Evolutionary conservation across 1,140 invertebrate genomes (phyloP).

Genomic region (Ooceraea biroi): DNA sequence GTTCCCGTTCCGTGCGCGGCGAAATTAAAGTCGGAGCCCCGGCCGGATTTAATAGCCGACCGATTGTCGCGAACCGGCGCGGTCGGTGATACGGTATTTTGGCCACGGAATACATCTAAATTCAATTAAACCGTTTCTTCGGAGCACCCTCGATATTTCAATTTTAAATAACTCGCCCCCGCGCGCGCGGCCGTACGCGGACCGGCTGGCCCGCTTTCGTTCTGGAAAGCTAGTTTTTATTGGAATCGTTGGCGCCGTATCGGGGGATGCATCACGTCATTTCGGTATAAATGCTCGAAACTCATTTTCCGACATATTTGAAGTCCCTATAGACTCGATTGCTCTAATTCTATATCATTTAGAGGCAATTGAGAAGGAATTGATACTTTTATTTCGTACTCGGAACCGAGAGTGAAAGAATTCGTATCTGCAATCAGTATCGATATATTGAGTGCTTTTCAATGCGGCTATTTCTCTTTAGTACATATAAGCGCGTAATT

Average conservation of each 20-base stretch:
- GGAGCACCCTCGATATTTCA: constrained; percentile 60
- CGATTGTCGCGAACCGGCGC: constrained; percentile 61
- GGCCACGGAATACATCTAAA: constrained; percentile 61
- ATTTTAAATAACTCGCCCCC: constrained; percentile 56
- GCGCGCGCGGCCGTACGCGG: constrained; percentile 39
- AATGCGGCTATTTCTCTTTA: neutral
- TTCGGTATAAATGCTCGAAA: neutral
- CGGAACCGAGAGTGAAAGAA: too few relatives aligned
- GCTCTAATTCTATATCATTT: too few relatives aligned
- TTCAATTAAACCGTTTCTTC: constrained; percentile 61
- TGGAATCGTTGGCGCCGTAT: neutral
- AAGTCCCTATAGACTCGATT: too few relatives aligned
- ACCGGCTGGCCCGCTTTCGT: constrained; percentile 14
- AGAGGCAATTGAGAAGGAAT: too few relatives aligned
- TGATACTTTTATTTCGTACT: too few relatives aligned
- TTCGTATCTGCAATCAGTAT: too few relatives aligned
- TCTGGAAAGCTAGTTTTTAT: constrained; percentile 24
- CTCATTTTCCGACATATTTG: neutral
- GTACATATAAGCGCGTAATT: neutral
- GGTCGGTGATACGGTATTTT: constrained; percentile 58
- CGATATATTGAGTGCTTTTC: neutral
- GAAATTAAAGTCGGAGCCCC: constrained; percentile 65
- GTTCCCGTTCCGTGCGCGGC: constrained; percentile 54
- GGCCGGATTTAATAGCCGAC: constrained; percentile 67
- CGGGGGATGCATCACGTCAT: too few relatives aligned